Percentiles rank a stretch among this genome's conserved stretches.
phyloP scores from a whole-genome alignment of 2,888 invertebrate genomes.

The Apamea anceps region DNA sequence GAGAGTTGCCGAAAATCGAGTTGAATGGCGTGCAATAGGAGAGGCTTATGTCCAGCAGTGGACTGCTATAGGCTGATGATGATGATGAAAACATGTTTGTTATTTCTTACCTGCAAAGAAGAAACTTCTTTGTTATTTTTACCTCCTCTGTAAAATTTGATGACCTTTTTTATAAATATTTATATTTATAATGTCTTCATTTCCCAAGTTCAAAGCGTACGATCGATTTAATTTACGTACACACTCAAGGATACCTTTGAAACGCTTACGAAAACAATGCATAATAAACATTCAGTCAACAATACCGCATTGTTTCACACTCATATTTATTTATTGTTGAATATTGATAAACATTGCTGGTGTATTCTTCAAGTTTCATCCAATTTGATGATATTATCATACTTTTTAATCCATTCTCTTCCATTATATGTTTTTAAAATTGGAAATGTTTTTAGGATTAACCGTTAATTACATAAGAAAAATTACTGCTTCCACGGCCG shows the following conservation, averaged over 20 bases:
- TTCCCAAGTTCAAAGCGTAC: constrained; percentile 9
- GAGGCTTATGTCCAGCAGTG: too few species aligned
- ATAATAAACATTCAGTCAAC: constrained; percentile 42
- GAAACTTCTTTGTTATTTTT: neutral
- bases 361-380: constrained; percentile 3
- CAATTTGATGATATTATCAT: constrained; percentile 7
- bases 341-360: constrained; percentile 48
- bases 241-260: constrained; percentile 31
- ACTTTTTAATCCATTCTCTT: neutral
- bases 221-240: constrained; percentile 23
- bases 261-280: constrained; percentile 53
- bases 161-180: neutral
- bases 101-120: neutral
- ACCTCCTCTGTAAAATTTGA: neutral
- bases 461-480: too few species aligned
- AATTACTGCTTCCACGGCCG: too few species aligned
- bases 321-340: constrained; percentile 49
- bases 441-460: too few species aligned
- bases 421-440: neutral
- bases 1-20: too few species aligned
- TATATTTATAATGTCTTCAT: neutral
- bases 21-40: too few species aligned
- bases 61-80: too few species aligned
- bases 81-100: neutral
- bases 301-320: constrained; percentile 49